phyloP scores from a whole-genome alignment of 2,888 invertebrate species.

The Acleris emargana region DNA sequence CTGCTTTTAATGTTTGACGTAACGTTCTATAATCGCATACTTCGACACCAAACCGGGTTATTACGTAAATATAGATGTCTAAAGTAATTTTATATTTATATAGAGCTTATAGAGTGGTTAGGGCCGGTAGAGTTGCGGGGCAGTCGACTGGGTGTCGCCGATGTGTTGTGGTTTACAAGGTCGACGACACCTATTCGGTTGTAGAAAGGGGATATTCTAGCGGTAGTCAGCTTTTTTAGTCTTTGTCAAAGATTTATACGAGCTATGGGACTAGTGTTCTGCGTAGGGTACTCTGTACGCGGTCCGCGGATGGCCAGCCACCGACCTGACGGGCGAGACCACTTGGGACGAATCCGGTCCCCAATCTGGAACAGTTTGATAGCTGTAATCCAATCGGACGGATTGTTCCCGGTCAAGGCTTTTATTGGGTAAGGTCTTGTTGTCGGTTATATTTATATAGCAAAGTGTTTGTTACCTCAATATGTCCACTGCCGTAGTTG shows the following conservation, averaged over 20 bases:
- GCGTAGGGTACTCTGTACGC: conserved; percentile 55
- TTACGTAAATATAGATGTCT: conserved; percentile 65
- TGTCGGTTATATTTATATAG: background rate
- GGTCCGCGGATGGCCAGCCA: conserved; percentile 32
- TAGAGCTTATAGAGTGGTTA: conserved; percentile 82
- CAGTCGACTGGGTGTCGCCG: conserved; percentile 7
- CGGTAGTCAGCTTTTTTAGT: conserved; percentile 72
- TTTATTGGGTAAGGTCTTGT: conserved; percentile 4
- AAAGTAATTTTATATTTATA: conserved; percentile 76
- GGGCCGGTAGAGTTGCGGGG: conserved; percentile 51
- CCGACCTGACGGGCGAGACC: conserved; percentile 1
- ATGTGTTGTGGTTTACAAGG: background rate
- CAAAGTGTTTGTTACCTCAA: background rate
- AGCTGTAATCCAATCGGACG: conserved; percentile 1
- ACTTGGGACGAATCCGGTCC: background rate
- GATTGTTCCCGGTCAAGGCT: background rate
- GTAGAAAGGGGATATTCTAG: conserved; percentile 64
- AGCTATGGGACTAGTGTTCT: conserved; percentile 68
- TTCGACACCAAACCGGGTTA: conserved; percentile 73
- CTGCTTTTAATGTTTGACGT: conserved; percentile 59
- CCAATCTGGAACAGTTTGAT: conserved; percentile 8
- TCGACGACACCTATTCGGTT: conserved; percentile 45
- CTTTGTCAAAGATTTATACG: conserved; percentile 74
- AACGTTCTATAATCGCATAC: conserved; percentile 63
- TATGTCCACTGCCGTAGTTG: background rate